Evolutionary conservation across 2,113 vertebrate species (phyloP), one percentile per base, ranked within the genome.

Genomic region (Semicossyphus pulcher): DNA sequence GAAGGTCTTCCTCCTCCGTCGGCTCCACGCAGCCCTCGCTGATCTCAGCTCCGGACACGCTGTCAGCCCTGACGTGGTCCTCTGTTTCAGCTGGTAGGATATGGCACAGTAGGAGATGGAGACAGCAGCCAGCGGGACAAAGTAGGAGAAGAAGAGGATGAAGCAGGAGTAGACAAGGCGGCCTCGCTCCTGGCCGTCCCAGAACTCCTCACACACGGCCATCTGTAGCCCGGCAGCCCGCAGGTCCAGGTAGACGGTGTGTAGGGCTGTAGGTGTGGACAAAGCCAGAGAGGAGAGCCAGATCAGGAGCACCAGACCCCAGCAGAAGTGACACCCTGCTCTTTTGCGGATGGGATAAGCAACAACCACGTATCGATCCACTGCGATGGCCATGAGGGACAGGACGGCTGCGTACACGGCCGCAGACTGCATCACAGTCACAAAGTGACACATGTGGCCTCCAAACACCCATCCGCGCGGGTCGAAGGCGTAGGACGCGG

Each of bases 141-240:
- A 88, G 84, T 96, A 96, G 66, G 95, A 96, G 67, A 96, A 85
- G 59, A 96, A 86, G 45, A 96, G 89, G 65, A 95, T 92, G 64
- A 94, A 78, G 53, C 95, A 96, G 0, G 96, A 97, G 87, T 97
- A 97, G 34, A 96, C 76, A 25, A 95, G 85, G 14, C 94, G 82
- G 29, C 88, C 82, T 4, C 26, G 86, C 86, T 96, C 94, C 57
- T 94, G 74, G 0, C 92, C 92, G 10, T 87, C 88, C 95, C 96
- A 96, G 67, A 95, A 94, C 88, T 97, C 96, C 75, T 96, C 95
- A 0, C 95, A 97, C 70, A 96, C 91, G 16, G 93, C 88, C 95
- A 97, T 93, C 74, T 95, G 86, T 0, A 95, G 91, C 32, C 95
- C 95, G 0, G 93, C 78, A 10, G 85, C 36, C 0, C 92, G 94